Base-by-base conservation (phyloP, 2,113 vertebrate species). In the Notarius lentiginosus region DNA sequence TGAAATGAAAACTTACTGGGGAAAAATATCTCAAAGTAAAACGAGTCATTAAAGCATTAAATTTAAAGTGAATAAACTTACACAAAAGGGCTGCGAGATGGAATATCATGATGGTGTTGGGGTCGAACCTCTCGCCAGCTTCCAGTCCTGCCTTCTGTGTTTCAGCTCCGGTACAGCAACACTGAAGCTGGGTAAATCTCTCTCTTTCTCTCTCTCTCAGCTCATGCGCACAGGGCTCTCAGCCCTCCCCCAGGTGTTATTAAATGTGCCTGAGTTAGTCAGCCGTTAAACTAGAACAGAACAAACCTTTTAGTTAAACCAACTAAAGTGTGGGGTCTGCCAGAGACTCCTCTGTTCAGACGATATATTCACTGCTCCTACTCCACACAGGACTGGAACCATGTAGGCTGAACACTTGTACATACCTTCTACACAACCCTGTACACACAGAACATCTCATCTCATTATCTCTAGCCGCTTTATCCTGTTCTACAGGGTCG, bases 41-140 rank as follows among this genome's bases (percentile, higher is more conserved):
- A 61, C 51, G 15, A 41, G 10, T 12, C 30, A 12, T 83, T 20
- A 47, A 22, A n/a, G 11, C 6, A n/a, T 65, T 61, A 11, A 12
- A 18, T 17, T 15, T 14, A n/a, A 68, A 66, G 47, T 22, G 73
- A 30, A 83, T n/a, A 24, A 86, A 92, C 92, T 92, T 91, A 93
- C 92, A 88, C 63, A 91, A 76, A 81, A 92, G 60, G 53, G 73
- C 56, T 66, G 87, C 84, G 24, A 92, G 85, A 12, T 87, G 88
- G 79, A 91, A 82, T 27, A 90, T 83, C 89, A 88, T 90, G 87
- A 87, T 92, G 65, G 79, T 77, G 55, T 55, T n/a, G 60, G 70
- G 58, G 84, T n/a, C 17, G 55, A 85, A 7, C 73, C 73, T 85
- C 56, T 58, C 58, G 12, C 75, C 82, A 79, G 76, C 55, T 27